Evolutionary conservation across 2,113 vertebrate genomes (phyloP).

Genomic region (Equus przewalskii): DNA sequence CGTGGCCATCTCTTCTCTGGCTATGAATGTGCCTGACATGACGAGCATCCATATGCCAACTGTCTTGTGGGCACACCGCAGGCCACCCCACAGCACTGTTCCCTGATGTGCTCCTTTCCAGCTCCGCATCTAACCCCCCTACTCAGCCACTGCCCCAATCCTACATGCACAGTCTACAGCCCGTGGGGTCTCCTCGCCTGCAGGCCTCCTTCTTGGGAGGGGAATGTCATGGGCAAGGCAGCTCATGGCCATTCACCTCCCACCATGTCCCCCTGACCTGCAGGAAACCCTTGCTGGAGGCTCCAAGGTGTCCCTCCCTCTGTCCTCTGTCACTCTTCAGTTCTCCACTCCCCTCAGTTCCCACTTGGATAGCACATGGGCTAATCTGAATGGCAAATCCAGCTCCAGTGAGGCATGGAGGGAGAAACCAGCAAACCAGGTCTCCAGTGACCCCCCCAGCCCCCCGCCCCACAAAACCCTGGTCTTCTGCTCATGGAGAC

Average conservation of each 20-base stretch:
- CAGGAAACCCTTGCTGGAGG: not conserved
- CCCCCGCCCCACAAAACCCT: not conserved
- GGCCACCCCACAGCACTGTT: no score
- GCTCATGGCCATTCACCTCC: not conserved
- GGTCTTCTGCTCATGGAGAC: not conserved
- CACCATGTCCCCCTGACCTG: not conserved
- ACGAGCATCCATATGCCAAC: not conserved
- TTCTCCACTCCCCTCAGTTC: not conserved
- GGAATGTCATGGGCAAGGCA: not conserved
- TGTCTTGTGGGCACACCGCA: rapidly evolving
- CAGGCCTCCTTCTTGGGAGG: not conserved
- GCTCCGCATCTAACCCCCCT: not conserved
- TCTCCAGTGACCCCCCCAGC: not conserved
- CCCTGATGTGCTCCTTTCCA: not conserved
- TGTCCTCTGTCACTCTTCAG: not conserved
- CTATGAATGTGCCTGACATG: not conserved
- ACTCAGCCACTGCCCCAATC: not conserved
- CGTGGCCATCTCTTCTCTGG: not conserved
- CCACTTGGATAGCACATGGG: not conserved
- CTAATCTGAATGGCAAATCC: not conserved
- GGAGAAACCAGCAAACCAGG: not conserved
- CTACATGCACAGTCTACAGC: not conserved
- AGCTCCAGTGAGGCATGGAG: not conserved
- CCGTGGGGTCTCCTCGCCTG: not conserved
- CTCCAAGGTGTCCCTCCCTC: not conserved